phyloP scores from a whole-genome alignment of 2,797 vertebrate genomes.

The Chelidonichthys spinosus region DNA sequence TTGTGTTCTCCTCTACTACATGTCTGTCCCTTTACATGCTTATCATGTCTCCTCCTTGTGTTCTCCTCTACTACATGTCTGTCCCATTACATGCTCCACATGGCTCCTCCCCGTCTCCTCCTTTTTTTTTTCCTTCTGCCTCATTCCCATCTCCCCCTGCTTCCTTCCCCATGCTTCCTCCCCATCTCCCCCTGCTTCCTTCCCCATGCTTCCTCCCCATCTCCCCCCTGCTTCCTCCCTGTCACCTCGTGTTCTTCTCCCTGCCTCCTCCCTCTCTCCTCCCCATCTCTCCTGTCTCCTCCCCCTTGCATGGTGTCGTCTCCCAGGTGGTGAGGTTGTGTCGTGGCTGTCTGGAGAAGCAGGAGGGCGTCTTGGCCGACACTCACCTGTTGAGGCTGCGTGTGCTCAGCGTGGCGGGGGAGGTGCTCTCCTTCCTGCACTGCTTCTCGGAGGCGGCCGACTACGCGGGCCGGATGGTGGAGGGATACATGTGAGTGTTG shows the following conservation, averaged over 20 bases:
- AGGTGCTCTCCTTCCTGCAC: constrained; percentile 90
- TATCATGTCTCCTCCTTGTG: too few relatives aligned
- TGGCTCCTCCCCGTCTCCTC: too few relatives aligned
- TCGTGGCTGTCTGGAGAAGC: constrained; percentile 87
- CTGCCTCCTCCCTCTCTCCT: too few relatives aligned
- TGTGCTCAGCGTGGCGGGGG: constrained; percentile 86
- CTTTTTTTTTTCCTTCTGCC: neutral
- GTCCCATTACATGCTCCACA: too few relatives aligned
- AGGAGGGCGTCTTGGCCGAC: constrained; percentile 88
- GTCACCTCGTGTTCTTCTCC: too few relatives aligned
- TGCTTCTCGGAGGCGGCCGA: constrained; percentile 89
- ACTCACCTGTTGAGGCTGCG: constrained; percentile 89
- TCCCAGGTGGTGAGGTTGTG: constrained; percentile 90
- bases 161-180: neutral
- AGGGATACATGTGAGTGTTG: constrained; percentile 88
- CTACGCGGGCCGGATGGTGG: constrained; percentile 88
- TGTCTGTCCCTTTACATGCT: too few relatives aligned
- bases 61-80: neutral
- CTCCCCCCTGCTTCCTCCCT: neutral
- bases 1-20: too few relatives aligned
- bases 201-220: neutral
- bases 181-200: neutral
- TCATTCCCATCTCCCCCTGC: too few relatives aligned
- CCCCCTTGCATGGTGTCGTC: neutral
- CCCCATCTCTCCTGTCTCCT: neutral